Base-by-base conservation (phyloP, 2,888 invertebrate genomes). In the Apotomis betuletana region DNA sequence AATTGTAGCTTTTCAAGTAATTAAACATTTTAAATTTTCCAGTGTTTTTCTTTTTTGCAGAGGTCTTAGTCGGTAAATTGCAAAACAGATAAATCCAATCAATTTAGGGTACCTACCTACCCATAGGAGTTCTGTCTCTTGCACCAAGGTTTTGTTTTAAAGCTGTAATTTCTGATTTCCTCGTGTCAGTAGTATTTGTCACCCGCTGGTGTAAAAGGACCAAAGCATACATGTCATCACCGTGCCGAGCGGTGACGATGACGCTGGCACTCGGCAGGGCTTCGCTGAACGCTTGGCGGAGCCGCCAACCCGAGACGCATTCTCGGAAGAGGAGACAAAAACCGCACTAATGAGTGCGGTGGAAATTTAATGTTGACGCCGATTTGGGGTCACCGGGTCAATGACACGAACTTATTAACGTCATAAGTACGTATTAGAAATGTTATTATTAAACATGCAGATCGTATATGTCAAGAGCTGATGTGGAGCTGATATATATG, bases 371-470 rank as follows among this genome's bases (percentile, higher is more conserved):
- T 67, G 67, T 67, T 58, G 49, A 61, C 67, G 58, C 57, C 41
- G 67, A 67, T 72, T 72, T 72, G 58, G 58, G 72, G 68, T 63
- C 67, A 74, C 10, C 12, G 38, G 74, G 70, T 70, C 74, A 74
- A 74, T 63, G 70, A 70, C 74, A 67, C 49, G 52, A 49, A 44
- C 27, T 51, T 51, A 62, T 46, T 52, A 62, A 55, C 65, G 58
- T 52, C 38, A 69, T 13, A 38, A 5, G 4, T 4, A 57, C n/a
- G 5, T 57, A 41, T 27, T 13, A 27, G 54, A 65, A 46, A 46
- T 55, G 41, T 5, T 6, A 27, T 55, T 65, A 57, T 46, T n/a
- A 55, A 27, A 57, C 65, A 27, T 27, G 27, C 27, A 27, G 46
- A 49, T 36, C 10, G 6, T 9, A 27, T 27, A 61, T 51, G 10